Base-by-base conservation (phyloP, 2,113 vertebrate genomes). In the Microcebus jonahi region DNA sequence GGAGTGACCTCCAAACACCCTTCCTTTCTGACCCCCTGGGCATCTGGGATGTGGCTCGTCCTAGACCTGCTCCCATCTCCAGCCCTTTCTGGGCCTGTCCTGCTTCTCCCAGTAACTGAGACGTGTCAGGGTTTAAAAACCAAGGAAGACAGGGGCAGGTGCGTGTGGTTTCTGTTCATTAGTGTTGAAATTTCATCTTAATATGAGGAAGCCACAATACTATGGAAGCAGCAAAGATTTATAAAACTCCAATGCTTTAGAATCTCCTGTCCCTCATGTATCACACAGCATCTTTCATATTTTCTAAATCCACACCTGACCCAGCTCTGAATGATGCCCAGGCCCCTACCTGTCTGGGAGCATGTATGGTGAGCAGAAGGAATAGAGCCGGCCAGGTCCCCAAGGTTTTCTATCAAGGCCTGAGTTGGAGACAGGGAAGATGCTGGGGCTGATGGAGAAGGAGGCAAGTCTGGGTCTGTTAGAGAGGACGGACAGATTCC, bases 291-390 rank as follows among this genome's bases (percentile, higher is more conserved):
- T 70, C 18, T 20, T 8, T 20, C 18, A 55, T 55, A 55, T 55
- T 70, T 36, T 70, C 17, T 36, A 70, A 70, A 36, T 18, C 67
- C 34, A 70, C n/a, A 21, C 18, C n/a, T 8, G 36, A 3, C n/a
- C 36, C 68, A 70, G n/a, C 68, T 70, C n/a, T 71, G 18, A 8
- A 11, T 23, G 68, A 70, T 0, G 6, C 68, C n/a, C 68, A 23
- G 68, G 0, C 5, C n/a, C 68, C 8, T 8, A 4, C 2, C n/a
- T 10, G 4, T 36, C n/a, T 36, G 20, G 9, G 18, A 36, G 2
- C n/a, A 23, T 11, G 8, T 3, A 8, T 3, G 20, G 20, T 23
- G 68, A 20, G 17, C 6, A 39, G n/a, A 11, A 73, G 70, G 23
- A 73, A 36, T 21, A 73, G 23, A 25, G 42, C 2, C 5, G 21